Evolutionary conservation across 2,797 vertebrate species (phyloP), one percentile per base, ranked within the genome.

Genomic region (Propithecus deckenii): DNA sequence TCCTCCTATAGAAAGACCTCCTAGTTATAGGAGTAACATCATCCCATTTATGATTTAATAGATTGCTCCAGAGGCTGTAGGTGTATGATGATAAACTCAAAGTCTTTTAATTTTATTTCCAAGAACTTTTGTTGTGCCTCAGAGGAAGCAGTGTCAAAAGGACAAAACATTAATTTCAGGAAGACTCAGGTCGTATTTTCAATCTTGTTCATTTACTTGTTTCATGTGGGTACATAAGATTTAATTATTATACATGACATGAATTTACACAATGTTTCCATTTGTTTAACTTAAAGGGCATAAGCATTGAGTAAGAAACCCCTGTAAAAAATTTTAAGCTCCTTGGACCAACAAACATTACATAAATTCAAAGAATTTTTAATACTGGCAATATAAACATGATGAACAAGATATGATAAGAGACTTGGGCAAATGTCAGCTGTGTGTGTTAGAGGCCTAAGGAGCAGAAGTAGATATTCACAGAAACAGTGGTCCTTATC

Each of bases 281-380:
- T 55, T 89, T 87, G 20, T 79, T 91, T 92, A 59, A 80, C 76
- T 87, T 80, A 59, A 95, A 92, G 43, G 65, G 23, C 15, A 32
- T 35, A 86, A 61, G 9, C 5, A 61, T 23, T 50, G 76, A 80
- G 43, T 67, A 94, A 85, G 15, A 87, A 86, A 86, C 52, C 35
- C 15, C 48, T 71, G 8, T 55, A 63, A 86, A 93, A 28, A 48
- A 50, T 61, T 85, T 95, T 75, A 55, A 74, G 23, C 43, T 78
- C 35, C 4, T 78, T 78, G 65, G 30, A 43, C 80, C 72, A 91
- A 61, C 8, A 92, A 83, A 2, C 74, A 14, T 74, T 50, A 94
- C 4, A 78, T 59, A 96, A 79, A 94, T 88, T 86, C 28, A 67
- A 96, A 85, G 22, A 78, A 72, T 30, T 84, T 63, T 91, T 93